phyloP scores from a whole-genome alignment of 2,113 vertebrate genomes.

The Nycticryphes semicollaris region DNA sequence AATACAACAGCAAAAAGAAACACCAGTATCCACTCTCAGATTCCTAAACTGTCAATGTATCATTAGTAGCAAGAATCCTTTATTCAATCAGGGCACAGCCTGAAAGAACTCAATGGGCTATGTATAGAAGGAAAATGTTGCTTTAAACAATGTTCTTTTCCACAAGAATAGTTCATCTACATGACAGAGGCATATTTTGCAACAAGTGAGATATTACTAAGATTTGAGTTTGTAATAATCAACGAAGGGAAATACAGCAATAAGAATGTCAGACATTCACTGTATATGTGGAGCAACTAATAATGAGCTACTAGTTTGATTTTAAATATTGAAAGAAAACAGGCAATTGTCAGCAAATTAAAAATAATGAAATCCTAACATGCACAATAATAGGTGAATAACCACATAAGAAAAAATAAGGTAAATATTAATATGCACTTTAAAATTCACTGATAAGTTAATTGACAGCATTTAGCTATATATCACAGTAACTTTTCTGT shows the following conservation, averaged over 20 bases:
- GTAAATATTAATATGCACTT: neutral
- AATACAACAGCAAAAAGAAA: neutral
- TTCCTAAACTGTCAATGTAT: neutral
- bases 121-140: neutral
- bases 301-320: neutral
- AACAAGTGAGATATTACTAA: neutral
- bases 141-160: neutral
- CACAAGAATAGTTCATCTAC: neutral
- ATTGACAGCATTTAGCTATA: neutral
- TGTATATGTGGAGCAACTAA: neutral
- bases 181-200: neutral
- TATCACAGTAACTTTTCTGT: neutral
- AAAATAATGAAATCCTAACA: neutral
- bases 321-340: neutral
- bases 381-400: neutral
- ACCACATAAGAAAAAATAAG: neutral
- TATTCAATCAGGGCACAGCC: neutral
- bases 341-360: neutral
- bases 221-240: neutral
- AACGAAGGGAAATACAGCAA: neutral
- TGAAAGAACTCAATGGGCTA: neutral
- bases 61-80: neutral
- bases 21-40: neutral
- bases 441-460: neutral
- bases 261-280: neutral